Evolutionary conservation across 2,113 vertebrate species (phyloP).

Genomic region (Puffinus mauretanicus): DNA sequence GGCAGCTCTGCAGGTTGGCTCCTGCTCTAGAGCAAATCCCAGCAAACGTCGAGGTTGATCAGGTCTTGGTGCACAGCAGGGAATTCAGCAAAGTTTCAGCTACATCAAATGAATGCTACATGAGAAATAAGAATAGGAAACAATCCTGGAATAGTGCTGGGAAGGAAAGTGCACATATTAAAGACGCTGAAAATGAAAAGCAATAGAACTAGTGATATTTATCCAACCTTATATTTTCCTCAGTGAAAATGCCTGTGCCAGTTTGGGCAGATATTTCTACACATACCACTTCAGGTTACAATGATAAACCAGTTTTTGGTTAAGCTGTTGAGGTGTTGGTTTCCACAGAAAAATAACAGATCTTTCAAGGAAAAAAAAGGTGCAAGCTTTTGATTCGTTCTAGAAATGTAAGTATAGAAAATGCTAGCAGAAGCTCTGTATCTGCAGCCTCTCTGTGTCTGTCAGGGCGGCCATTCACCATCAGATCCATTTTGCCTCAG

Average conservation of each 20-base stretch:
- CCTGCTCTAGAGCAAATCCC: not conserved
- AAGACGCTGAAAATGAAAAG: not conserved
- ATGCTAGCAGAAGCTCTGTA: not conserved
- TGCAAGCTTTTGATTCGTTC: not conserved
- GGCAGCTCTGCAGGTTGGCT: not conserved
- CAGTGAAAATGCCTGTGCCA: not conserved
- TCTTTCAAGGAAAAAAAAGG: not conserved
- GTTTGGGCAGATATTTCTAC: not conserved
- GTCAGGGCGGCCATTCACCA: not conserved
- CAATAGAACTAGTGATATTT: not conserved
- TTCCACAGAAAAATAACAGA: not conserved
- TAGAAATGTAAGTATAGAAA: not conserved
- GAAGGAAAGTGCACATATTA: not conserved
- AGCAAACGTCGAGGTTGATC: fast-evolving
- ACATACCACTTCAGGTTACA: not conserved
- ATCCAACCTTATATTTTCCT: not conserved
- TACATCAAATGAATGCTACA: not conserved
- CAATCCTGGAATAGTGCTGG: not conserved
- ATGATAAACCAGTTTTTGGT: not conserved
- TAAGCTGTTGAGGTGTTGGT: not conserved
- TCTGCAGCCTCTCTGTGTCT: not conserved
- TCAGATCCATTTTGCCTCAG: not conserved
- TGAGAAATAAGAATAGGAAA: not conserved
- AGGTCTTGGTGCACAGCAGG: not conserved
- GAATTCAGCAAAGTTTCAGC: not conserved